These are phyloP conservation scores for Guaruba guarouba DNA, from an alignment of 2,113 vertebrate species.

Conservation along the genomic window DNA sequence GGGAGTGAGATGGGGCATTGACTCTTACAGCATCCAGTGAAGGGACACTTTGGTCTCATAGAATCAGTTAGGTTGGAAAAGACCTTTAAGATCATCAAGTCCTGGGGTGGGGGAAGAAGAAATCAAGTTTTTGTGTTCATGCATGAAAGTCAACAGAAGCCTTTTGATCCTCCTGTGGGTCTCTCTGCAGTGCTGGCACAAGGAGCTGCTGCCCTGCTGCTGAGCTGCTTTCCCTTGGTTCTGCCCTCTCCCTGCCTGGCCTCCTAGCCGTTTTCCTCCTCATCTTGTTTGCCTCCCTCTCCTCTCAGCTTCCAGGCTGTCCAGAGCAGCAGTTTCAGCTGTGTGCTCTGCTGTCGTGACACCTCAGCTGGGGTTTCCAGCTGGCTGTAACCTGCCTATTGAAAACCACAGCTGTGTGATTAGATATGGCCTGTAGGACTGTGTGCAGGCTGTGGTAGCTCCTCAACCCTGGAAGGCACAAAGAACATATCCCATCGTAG, in stretches of 20 bases:
- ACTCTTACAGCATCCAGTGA: not conserved
- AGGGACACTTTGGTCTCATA: not conserved
- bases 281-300: not conserved
- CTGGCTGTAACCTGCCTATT: not conserved
- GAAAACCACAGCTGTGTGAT: not conserved
- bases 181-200: not conserved
- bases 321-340: not conserved
- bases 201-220: not conserved
- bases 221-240: not conserved
- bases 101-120: not conserved
- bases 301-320: not conserved
- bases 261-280: not conserved
- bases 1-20: not conserved
- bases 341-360: not conserved
- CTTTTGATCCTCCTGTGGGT: not conserved
- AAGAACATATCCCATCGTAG: rapidly evolving
- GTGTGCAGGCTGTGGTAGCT: not conserved
- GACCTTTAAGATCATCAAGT: not conserved
- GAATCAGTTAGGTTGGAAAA: not conserved
- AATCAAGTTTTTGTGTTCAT: not conserved
- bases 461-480: not conserved
- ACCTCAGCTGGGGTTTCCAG: not conserved
- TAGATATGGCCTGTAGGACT: not conserved
- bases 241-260: not conserved
- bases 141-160: not conserved